phyloP scores from a whole-genome alignment of 2,797 vertebrate genomes.

The Paramormyrops hopkinsi region DNA sequence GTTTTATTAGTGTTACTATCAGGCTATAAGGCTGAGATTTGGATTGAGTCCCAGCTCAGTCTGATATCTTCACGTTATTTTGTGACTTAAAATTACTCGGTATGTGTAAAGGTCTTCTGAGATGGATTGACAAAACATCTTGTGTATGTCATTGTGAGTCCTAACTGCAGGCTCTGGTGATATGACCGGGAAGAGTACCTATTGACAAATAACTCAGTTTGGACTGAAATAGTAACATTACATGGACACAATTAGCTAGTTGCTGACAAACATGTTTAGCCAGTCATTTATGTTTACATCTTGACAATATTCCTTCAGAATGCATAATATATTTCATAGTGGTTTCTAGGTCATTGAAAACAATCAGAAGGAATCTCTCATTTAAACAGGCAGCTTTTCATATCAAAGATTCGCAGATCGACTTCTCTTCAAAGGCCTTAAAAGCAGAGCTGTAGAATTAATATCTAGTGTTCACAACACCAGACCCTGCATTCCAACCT shows the following conservation, averaged over 20 bases:
- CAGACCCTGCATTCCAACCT: background rate
- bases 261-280: background rate
- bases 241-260: background rate
- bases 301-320: constrained; percentile 25
- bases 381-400: constrained; percentile 22
- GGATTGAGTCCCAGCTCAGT: background rate
- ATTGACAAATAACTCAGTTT: background rate
- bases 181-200: background rate
- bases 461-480: background rate
- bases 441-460: background rate
- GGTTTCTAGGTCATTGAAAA: constrained; percentile 27
- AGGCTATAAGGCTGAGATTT: background rate
- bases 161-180: background rate
- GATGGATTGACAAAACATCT: background rate
- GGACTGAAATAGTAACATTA: background rate
- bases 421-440: background rate
- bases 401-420: constrained; percentile 32
- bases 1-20: background rate
- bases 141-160: background rate
- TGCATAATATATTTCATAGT: background rate
- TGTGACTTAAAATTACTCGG: background rate
- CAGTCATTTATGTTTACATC: constrained; percentile 16
- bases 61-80: background rate
- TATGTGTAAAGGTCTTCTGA: background rate
- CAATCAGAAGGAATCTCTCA: constrained; percentile 36